phyloP scores from a whole-genome alignment of 2,113 vertebrate species.

The Tautogolabrus adspersus region DNA sequence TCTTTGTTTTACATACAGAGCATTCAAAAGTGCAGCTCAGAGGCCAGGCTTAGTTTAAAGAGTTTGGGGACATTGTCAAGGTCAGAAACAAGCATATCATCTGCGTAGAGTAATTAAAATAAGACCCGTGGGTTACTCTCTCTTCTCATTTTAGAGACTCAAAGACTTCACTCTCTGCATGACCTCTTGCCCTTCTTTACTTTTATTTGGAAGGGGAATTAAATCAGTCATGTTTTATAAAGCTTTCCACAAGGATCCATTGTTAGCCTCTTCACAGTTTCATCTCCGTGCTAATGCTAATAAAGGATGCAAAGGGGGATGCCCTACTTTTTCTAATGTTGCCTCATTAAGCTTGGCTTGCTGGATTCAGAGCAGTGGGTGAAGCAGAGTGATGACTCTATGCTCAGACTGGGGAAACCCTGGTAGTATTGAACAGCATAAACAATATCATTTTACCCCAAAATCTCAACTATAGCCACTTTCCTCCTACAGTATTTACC shows the following conservation, averaged over 20 bases:
- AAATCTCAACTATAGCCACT: slow-evolving; percentile 6
- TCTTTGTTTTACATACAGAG: slow-evolving; percentile 38
- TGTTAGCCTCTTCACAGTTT: slow-evolving; percentile 56
- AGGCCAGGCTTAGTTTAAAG: slow-evolving; percentile 26
- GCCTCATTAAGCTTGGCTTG: slow-evolving; percentile 60
- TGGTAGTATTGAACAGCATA: not conserved
- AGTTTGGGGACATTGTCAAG: slow-evolving; percentile 52
- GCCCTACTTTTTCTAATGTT: slow-evolving; percentile 64
- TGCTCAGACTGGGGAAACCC: slow-evolving; percentile 23
- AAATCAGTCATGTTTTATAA: slow-evolving; percentile 63
- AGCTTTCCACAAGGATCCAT: slow-evolving; percentile 56
- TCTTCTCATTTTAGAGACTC: slow-evolving; percentile 29
- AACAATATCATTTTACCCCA: slow-evolving; percentile 6
- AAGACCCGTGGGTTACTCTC: slow-evolving; percentile 26
- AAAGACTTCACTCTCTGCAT: slow-evolving; percentile 28
- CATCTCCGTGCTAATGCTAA: slow-evolving; percentile 64
- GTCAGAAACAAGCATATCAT: slow-evolving; percentile 54
- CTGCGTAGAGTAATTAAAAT: slow-evolving; percentile 62
- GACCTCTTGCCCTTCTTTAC: slow-evolving; percentile 47
- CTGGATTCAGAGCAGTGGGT: slow-evolving; percentile 51
- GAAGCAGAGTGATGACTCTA: slow-evolving; percentile 37
- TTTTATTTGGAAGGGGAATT: slow-evolving; percentile 60
- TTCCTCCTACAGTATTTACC: slow-evolving; percentile 11
- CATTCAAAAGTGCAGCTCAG: slow-evolving; percentile 17
- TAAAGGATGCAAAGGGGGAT: slow-evolving; percentile 65